phyloP scores from a whole-genome alignment of 2,888 invertebrate genomes.

The Rapana venosa region DNA sequence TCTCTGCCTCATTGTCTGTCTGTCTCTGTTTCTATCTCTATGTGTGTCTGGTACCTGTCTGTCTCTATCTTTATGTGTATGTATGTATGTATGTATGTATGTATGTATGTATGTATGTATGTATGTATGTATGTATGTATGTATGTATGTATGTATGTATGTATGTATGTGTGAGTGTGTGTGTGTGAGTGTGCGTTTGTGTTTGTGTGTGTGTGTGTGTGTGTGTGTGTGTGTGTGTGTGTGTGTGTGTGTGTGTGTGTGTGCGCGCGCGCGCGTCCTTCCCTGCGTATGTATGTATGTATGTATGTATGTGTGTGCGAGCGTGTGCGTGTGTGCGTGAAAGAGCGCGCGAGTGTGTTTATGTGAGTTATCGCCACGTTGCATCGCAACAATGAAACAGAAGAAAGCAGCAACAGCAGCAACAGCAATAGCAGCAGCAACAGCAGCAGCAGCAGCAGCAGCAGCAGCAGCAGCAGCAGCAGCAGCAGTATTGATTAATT shows the following conservation, averaged over 20 bases:
- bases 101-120: background rate
- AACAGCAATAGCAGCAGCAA: no score
- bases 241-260: constrained; percentile 3
- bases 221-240: background rate
- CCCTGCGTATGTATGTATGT: background rate
- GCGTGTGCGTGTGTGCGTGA: background rate
- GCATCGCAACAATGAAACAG: no score
- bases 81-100: background rate
- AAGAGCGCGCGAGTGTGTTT: background rate
- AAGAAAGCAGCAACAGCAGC: no score
- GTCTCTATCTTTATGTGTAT: background rate
- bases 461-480: no score
- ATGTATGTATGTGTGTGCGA: background rate
- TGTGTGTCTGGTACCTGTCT: no score
- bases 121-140: background rate
- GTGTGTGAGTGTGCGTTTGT: background rate
- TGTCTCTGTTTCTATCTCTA: no score
- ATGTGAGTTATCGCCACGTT: background rate
- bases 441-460: no score
- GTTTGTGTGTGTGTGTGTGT: background rate
- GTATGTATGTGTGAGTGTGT: background rate
- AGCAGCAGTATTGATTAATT: no score
- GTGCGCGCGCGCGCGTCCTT: background rate
- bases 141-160: background rate
- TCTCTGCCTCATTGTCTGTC: no score